Conservation (phyloP, 2,113 vertebrate genomes). For the Tichodroma muraria region DNA sequence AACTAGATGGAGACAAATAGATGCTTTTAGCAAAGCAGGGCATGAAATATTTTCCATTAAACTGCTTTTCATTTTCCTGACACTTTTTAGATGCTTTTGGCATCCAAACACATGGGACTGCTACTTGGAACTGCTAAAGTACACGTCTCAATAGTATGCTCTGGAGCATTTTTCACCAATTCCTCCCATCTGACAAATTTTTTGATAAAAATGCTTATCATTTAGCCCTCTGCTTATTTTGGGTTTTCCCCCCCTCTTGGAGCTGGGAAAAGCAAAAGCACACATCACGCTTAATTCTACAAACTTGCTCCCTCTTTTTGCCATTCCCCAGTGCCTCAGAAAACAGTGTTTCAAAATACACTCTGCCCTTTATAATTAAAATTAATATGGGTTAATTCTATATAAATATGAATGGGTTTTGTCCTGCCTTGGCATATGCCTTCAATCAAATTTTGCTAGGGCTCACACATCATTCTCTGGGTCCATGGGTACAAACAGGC, state of each 20-base stretch:
- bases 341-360: not conserved
- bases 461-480: not conserved
- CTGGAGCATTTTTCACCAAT: not conserved
- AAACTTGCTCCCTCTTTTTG: not conserved
- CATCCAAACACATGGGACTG: not conserved
- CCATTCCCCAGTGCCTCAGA: not conserved
- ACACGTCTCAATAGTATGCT: not conserved
- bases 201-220: not conserved
- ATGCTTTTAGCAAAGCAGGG: not conserved
- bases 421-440: not conserved
- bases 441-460: not conserved
- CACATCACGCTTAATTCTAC: not conserved
- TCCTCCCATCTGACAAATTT: not conserved
- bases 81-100: not conserved
- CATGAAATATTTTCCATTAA: not conserved
- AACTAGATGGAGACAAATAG: not conserved
- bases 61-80: not conserved
- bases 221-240: not conserved
- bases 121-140: not conserved
- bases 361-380: no score
- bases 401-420: no score
- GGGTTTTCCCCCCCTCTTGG: fast-evolving
- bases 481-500: not conserved
- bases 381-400: no score
- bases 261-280: not conserved